Base-by-base conservation (phyloP, 2,113 vertebrate species). In the Leptodactylus fuscus region DNA sequence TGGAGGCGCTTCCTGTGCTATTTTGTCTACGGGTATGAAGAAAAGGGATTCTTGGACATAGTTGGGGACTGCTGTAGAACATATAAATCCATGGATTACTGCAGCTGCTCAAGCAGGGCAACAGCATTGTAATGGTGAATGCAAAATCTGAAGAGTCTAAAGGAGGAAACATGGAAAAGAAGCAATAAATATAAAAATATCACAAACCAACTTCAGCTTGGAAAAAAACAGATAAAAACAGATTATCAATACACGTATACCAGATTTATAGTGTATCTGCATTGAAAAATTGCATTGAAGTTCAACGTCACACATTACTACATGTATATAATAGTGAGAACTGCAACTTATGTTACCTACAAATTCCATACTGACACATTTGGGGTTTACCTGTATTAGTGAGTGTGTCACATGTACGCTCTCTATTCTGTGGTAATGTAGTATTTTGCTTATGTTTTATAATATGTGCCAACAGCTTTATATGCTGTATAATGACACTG, bases 31-130 rank as follows among this genome's bases (percentile, higher is more conserved):
- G 55, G 15, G 90, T 71, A 20, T 29, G 6, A 0, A 82, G 27
- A 49, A 22, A 12, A 1, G 81, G 41, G 0, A 85, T 7, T 29
- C 89, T 8, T 0, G 90, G 75, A 83, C 91, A 91, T 36, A 93
- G 83, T 12, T 93, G 90, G 77, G 92, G 94, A 22, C 92, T 91
- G 2, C 93, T 94, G 91, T 95, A 95, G 86, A 90, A 91, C 94
- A 95, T 92, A 88, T 94, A 95, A 74, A 95, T 94, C 93, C 95
- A 95, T 84, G 95, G 95, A 88, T 95, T 95, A 89, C 94, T 94
- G 90, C 95, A 95, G 91, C 95, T 95, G 93, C 93, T 95, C 83
- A 95, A 92, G 89, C 94, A 94, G 81, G 91, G 92, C 92, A 95
- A 79, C 62, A 95, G 92, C 95, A 95, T 95, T 86, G 93, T 92